phyloP scores from a whole-genome alignment of 2,113 vertebrate species.

The Talpa occidentalis region DNA sequence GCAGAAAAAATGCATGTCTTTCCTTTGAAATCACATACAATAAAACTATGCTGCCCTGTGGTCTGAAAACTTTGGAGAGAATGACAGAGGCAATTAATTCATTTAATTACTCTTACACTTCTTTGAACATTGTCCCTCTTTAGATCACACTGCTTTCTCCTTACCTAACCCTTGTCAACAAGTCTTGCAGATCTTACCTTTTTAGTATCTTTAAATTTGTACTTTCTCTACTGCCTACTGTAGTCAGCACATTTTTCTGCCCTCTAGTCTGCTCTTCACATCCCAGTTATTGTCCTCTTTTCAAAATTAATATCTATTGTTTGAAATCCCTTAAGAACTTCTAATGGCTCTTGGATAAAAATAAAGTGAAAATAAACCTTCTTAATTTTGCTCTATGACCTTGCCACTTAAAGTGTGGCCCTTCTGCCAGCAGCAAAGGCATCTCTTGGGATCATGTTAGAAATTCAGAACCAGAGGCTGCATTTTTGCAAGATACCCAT shows the following conservation, averaged over 20 bases:
- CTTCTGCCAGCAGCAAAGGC: fast-evolving
- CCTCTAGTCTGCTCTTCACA: not conserved
- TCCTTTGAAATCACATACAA: not conserved
- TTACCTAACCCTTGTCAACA: not conserved
- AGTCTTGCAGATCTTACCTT: not conserved
- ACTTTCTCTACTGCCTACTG: not conserved
- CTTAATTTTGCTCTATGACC: not conserved
- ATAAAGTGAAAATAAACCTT: not conserved
- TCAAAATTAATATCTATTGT: constrained; percentile 44
- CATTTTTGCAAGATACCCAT: not conserved
- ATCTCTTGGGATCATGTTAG: not conserved
- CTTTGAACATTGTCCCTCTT: not conserved
- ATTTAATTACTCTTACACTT: not conserved
- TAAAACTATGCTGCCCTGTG: not conserved
- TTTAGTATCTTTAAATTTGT: not conserved
- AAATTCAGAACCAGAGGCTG: not conserved
- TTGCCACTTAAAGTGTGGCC: not conserved
- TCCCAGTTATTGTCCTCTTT: not conserved
- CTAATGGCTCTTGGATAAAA: constrained; percentile 25
- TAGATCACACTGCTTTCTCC: not conserved
- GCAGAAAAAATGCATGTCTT: not conserved
- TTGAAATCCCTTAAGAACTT: constrained; percentile 35
- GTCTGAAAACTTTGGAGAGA: not conserved
- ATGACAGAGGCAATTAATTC: not conserved
- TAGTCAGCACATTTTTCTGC: not conserved